A percentile compares a stretch with the other conserved stretches of the same genome.
Conservation (phyloP, 2,888 invertebrate genomes). For the Callimorpha dominula region DNA sequence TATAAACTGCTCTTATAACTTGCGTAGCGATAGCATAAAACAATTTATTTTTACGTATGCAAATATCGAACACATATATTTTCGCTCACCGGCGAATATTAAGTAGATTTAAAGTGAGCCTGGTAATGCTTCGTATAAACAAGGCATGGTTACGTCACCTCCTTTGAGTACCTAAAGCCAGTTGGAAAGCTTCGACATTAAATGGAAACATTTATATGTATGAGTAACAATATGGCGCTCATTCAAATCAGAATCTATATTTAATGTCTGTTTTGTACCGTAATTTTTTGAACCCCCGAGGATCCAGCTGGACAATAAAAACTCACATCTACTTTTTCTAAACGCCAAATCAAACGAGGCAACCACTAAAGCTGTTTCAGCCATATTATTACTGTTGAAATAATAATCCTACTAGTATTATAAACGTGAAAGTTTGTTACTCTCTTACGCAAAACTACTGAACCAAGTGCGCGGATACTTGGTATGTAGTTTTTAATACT, state of each 20-base stretch:
- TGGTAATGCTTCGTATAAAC: not conserved
- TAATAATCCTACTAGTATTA: too few relatives aligned
- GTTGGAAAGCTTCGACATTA: not conserved
- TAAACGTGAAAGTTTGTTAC: too few relatives aligned
- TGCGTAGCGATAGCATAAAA: too few relatives aligned
- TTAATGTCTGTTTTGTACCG: not conserved
- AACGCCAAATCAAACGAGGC: not conserved
- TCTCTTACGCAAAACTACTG: too few relatives aligned
- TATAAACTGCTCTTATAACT: too few relatives aligned
- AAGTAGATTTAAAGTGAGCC: not conserved
- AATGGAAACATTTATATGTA: not conserved
- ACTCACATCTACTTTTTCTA: not conserved
- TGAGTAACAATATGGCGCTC: not conserved
- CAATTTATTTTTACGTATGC: not conserved
- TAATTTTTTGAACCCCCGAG: too few relatives aligned
- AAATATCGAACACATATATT: not conserved
- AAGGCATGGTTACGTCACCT: not conserved
- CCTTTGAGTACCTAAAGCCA: conserved; percentile 1
- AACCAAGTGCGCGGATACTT: too few relatives aligned
- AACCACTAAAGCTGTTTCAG: too few relatives aligned
- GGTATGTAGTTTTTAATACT: too few relatives aligned
- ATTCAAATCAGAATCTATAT: not conserved
- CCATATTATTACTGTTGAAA: too few relatives aligned
- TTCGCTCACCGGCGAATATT: not conserved
- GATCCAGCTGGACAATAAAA: not conserved